Evolutionary conservation across 1,140 invertebrate species (phyloP).

Genomic region (Wasmannia auropunctata): DNA sequence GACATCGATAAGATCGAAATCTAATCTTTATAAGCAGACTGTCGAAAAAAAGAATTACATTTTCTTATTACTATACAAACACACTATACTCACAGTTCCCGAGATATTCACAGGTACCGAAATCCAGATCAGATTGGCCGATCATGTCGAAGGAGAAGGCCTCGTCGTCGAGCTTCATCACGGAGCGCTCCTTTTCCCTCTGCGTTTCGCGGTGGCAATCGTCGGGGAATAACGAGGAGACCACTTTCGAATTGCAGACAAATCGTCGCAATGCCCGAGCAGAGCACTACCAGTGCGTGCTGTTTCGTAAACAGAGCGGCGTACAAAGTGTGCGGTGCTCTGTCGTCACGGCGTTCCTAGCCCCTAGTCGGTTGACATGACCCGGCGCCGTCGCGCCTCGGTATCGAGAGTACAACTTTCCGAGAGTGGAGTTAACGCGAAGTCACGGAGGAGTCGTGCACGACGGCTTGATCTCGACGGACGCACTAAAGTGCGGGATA

Average conservation of each 20-base stretch:
- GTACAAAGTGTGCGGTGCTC: neutral
- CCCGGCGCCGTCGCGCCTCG: neutral
- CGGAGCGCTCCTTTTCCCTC: neutral
- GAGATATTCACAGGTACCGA: neutral
- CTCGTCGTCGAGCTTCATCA: slow-evolving; percentile 20
- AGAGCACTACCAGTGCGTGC: neutral
- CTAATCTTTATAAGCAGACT: neutral
- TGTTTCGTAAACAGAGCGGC: neutral
- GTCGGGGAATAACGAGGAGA: neutral
- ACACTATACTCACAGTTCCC: neutral
- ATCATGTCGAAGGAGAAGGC: neutral
- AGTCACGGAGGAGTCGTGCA: neutral
- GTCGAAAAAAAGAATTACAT: neutral
- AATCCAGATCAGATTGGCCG: neutral
- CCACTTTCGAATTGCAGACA: neutral
- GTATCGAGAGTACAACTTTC: neutral
- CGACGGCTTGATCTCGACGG: slow-evolving; percentile 52
- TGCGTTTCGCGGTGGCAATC: neutral
- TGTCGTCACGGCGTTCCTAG: slow-evolving; percentile 10
- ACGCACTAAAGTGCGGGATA: slow-evolving; percentile 69
- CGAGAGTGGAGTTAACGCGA: neutral
- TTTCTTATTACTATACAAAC: neutral
- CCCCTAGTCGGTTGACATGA: neutral
- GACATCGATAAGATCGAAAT: neutral
- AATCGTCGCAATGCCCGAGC: slow-evolving; percentile 5